These are phyloP conservation scores for Myzus persicae DNA, from an alignment of 1,140 invertebrate species.

Conservation along the genomic window DNA sequence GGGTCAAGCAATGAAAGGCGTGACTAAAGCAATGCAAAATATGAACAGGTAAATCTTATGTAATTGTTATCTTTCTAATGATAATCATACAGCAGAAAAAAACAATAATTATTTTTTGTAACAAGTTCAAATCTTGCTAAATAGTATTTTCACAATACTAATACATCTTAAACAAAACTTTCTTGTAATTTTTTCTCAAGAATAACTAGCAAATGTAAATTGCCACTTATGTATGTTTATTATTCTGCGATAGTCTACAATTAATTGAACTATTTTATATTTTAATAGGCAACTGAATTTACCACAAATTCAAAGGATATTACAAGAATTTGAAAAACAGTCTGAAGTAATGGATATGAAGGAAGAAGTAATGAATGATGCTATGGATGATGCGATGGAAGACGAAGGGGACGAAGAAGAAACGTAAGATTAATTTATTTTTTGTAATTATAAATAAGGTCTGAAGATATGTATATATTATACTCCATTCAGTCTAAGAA, in stretches of 20 bases:
- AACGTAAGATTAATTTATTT: slow-evolving; percentile 70
- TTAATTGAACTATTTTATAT: slow-evolving; percentile 42
- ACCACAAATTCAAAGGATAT: slow-evolving; percentile 98
- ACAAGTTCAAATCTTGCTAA: neutral
- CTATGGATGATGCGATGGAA: slow-evolving; percentile 99
- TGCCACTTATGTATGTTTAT: neutral
- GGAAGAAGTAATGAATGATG: slow-evolving; percentile 99
- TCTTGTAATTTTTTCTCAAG: too few relatives aligned
- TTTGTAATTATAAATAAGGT: neutral
- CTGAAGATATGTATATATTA: neutral
- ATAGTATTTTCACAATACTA: neutral
- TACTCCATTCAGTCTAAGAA: neutral
- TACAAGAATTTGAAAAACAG: slow-evolving; percentile 99
- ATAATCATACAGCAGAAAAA: neutral
- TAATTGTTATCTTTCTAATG: slow-evolving; percentile 7
- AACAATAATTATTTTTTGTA: neutral
- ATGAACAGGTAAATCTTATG: slow-evolving; percentile 84
- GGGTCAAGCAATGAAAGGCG: slow-evolving; percentile 99
- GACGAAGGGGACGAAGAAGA: slow-evolving; percentile 98
- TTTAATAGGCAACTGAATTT: slow-evolving; percentile 86
- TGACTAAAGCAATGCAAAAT: slow-evolving; percentile 96
- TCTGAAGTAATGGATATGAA: slow-evolving; percentile 99
- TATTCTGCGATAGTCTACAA: neutral
- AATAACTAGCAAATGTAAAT: too few relatives aligned
- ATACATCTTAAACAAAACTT: neutral